Evolutionary conservation across 1,140 invertebrate genomes (phyloP).

Genomic region (Aphaenogaster rudis): DNA sequence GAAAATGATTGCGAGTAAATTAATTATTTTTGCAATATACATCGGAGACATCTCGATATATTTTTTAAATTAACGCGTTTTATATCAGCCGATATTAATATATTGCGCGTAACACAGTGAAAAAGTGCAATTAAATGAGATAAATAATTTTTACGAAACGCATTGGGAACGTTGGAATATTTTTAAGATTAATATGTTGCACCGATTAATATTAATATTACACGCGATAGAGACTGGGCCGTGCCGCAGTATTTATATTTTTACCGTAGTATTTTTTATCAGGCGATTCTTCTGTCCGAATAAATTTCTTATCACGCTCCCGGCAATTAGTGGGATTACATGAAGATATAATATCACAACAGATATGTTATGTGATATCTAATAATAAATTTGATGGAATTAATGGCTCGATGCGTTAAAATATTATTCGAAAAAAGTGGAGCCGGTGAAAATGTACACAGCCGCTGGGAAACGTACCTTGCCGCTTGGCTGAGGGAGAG

Average conservation of each 20-base stretch:
- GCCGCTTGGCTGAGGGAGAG: slow-evolving; percentile 95
- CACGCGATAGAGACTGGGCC: neutral
- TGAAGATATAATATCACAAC: neutral
- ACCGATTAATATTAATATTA: slow-evolving; percentile 55
- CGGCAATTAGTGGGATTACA: neutral
- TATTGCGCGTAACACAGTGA: slow-evolving; percentile 21
- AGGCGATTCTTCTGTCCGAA: neutral
- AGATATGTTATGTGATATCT: neutral
- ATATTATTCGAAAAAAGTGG: neutral
- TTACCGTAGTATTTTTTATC: slow-evolving; percentile 1
- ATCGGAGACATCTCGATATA: slow-evolving; percentile 38
- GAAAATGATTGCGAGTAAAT: slow-evolving; percentile 60
- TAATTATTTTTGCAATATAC: slow-evolving; percentile 49
- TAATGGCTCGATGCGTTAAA: neutral
- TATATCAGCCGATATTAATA: slow-evolving; percentile 46
- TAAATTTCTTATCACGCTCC: neutral
- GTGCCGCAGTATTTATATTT: neutral
- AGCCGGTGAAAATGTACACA: neutral
- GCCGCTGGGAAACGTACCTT: slow-evolving; percentile 75
- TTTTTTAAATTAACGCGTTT: slow-evolving; percentile 55
- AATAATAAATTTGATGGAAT: neutral
- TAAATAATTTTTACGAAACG: slow-evolving; percentile 48
- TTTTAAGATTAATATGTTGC: slow-evolving; percentile 48
- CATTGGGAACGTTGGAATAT: slow-evolving; percentile 13
- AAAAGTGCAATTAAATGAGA: slow-evolving; percentile 60